Evolutionary conservation across 2,797 vertebrate genomes (phyloP), one percentile per base, ranked within the genome.

Genomic region (Ctenochaetus hawaiiensis): DNA sequence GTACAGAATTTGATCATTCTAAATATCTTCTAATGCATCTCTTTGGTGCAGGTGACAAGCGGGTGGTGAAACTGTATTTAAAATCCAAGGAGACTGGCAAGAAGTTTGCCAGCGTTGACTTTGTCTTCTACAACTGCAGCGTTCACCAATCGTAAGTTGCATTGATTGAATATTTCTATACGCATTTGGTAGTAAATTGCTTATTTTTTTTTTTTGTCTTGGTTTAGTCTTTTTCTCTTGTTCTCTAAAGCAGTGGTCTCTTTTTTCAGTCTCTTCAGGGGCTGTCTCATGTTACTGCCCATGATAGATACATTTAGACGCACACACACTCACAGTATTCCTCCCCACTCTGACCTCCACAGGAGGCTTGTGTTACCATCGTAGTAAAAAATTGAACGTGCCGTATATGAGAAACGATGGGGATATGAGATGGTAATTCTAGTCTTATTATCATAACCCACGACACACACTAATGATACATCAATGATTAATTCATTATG

Each of bases 91-190:
- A 99, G 89, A 99, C 98, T 0, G 97, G 97, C 48, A 99, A 97
- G 94, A 99, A 97, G 90, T 99, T 99, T 17, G 97, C 97, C 2
- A 96, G 96, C 0, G 97, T 99, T 44, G 96, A 99, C 93, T 99
- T 99, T 65, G 96, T 99, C 66, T 99, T 99, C 92, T 99, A 99
- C 94, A 99, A 99, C 94, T 99, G 98, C 95, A 99, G 97, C 0
- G 97, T 99, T 76, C 98, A 98, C 91, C 96, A 97, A 69, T 98
- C 98, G 98, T 99, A 95, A 99, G 98, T 97, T 52, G 1, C 8
- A 56, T 0, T 0, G 2, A 30, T 34, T 37, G 2, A 4, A 26
- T 73, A 39, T 67, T 75, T 67, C n/a, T 72, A 2, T 5, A 10
- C n/a, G 34, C 26, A 4, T 34, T 52, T 23, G 3, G 43, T 16